A percentile compares a stretch with the other conserved stretches of the same genome.
These are phyloP conservation scores for Nycteola revayana DNA, from an alignment of 2,888 invertebrate genomes.

Conservation along the genomic window DNA sequence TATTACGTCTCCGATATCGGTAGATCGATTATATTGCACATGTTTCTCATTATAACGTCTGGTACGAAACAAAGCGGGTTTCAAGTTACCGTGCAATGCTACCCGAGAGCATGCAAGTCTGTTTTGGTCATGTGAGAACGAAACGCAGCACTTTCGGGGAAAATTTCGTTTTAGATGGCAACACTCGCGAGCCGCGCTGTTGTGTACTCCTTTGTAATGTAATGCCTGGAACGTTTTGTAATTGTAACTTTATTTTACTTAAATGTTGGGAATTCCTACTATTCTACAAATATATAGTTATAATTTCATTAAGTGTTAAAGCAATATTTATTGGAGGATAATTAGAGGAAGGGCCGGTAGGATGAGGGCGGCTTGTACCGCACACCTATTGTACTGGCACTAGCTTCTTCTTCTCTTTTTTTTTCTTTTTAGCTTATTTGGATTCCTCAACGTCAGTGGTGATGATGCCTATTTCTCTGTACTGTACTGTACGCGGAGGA, in stretches of 20 bases:
- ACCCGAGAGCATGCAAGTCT: slow-evolving; percentile 48
- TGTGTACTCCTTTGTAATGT: slow-evolving; percentile 47
- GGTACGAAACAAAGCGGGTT: slow-evolving; percentile 72
- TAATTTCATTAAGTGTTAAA: too few relatives aligned
- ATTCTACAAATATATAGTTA: too few relatives aligned
- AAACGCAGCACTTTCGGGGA: slow-evolving; percentile 60
- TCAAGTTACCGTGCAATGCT: slow-evolving; percentile 67
- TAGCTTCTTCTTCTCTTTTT: too few relatives aligned
- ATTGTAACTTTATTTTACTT: slow-evolving; percentile 24
- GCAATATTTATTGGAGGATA: too few relatives aligned
- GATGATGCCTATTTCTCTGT: too few relatives aligned
- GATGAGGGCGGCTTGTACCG: too few relatives aligned
- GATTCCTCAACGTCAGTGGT: too few relatives aligned
- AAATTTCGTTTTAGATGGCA: slow-evolving; percentile 55
- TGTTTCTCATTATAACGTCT: slow-evolving; percentile 78
- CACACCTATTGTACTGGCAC: too few relatives aligned
- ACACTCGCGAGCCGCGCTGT: slow-evolving; percentile 34
- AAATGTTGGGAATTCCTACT: too few relatives aligned
- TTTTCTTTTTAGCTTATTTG: too few relatives aligned
- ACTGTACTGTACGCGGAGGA: too few relatives aligned
- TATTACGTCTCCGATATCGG: slow-evolving; percentile 68
- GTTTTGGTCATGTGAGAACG: slow-evolving; percentile 67
- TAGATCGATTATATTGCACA: slow-evolving; percentile 74
- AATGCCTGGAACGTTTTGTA: slow-evolving; percentile 33
- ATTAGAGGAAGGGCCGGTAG: too few relatives aligned